Conservation (phyloP, 2,113 vertebrate genomes). For the Spermophilus dauricus region DNA sequence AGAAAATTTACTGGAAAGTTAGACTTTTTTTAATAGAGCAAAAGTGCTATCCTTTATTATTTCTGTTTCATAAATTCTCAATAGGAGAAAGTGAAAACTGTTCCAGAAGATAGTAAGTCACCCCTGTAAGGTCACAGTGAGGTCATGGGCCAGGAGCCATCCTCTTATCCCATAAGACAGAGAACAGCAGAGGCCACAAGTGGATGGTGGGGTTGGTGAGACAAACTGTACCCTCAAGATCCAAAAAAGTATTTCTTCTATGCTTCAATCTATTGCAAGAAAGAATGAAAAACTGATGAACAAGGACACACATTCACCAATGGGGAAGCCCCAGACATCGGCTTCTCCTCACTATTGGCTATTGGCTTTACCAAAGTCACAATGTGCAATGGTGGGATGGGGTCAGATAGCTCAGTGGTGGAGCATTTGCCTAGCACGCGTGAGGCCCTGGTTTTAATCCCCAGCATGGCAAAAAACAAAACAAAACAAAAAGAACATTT, state of each 20-base stretch:
- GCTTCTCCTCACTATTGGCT: neutral
- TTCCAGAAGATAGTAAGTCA: neutral
- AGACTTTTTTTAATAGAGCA: neutral
- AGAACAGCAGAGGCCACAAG: neutral
- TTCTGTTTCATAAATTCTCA: conserved; percentile 49
- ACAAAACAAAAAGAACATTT: no score
- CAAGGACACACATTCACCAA: neutral
- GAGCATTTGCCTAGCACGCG: no score
- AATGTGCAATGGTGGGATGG: neutral
- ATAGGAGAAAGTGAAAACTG: conserved; percentile 12
- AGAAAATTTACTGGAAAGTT: conserved; percentile 40
- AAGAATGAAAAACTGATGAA: neutral
- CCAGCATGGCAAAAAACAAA: no score
- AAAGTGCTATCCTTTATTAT: conserved; percentile 11
- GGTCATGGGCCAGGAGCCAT: neutral
- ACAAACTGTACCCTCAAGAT: neutral
- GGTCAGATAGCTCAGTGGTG: no score
- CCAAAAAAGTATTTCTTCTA: neutral
- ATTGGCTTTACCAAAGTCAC: neutral
- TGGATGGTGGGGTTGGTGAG: neutral
- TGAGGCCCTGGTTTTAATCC: no score
- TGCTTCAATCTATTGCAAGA: neutral
- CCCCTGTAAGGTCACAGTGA: neutral
- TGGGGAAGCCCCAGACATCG: neutral
- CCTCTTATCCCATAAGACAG: neutral